Evolutionary conservation across 2,888 invertebrate species (phyloP).

Genomic region (Perithous albicinctus): DNA sequence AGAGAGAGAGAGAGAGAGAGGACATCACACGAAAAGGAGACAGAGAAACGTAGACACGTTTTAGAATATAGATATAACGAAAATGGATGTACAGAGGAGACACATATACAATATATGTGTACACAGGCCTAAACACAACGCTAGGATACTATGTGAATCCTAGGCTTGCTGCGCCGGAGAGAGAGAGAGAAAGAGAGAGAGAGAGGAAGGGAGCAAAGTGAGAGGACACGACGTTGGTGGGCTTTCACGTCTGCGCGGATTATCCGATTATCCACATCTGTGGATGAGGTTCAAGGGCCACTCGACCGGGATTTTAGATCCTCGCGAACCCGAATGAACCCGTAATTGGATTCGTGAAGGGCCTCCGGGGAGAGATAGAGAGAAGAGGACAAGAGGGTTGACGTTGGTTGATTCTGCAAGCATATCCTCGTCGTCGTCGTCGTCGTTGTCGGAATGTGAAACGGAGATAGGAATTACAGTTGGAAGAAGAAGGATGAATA

Average conservation of each 20-base stretch:
- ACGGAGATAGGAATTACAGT: not conserved
- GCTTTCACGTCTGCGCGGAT: constrained; percentile 75
- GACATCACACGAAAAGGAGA: constrained; percentile 35
- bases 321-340: constrained; percentile 76
- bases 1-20: constrained; percentile 29
- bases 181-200: no score
- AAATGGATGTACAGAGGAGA: not conserved
- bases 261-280: constrained; percentile 80
- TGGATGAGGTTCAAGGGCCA: constrained; percentile 80
- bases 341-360: constrained; percentile 77
- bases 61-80: constrained; percentile 22
- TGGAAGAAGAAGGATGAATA: not conserved
- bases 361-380: not conserved
- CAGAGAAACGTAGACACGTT: constrained; percentile 62
- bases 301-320: constrained; percentile 78
- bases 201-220: constrained; percentile 60
- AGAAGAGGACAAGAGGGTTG: no score
- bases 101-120: no score
- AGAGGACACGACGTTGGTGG: constrained; percentile 67
- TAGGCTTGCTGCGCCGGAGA: no score
- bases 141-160: constrained; percentile 14
- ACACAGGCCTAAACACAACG: not conserved
- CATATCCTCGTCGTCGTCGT: constrained; percentile 18
- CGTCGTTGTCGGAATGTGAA: not conserved
- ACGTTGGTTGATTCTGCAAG: constrained; percentile 17